Base-by-base conservation (phyloP, 2,888 invertebrate species). In the Alcis repandata region DNA sequence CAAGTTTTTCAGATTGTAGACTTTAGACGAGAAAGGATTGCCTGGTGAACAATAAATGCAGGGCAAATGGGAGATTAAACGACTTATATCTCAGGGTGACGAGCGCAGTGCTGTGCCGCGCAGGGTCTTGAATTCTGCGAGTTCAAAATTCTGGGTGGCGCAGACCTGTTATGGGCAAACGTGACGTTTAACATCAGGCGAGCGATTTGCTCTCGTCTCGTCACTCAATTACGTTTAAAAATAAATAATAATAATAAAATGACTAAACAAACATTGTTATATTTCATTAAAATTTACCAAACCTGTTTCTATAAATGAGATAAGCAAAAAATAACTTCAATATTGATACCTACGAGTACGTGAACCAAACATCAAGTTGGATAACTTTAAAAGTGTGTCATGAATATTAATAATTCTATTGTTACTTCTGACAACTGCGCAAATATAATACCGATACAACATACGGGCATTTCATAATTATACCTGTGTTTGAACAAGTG, bases 321-420 rank as follows among this genome's bases (percentile, higher is more conserved):
- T 36, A 36, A 1, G 36, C 9, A 36, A 11, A 36, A 36, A 36
- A 36, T 36, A 36, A 7, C 19, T 20, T 36, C 13, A 51, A 38
- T 38, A 38, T 20, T 36, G 19, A 36, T 43, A 49, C 19, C 27
- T 20, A 48, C 19, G n/a, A 27, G 45, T 20, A 48, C 19, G n/a
- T 36, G 45, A 52, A 41, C 40, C 17, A 20, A 58, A 63, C 59
- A 62, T 59, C 60, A 60, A 61, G 64, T 58, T 68, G 65, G 70
- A 77, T 78, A 71, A 69, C 71, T 73, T 70, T 59, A 48, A 51
- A 81, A 84, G 75, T 83, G 79, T 86, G 80, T 88, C 86, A 87
- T 77, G 79, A 79, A 79, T 88, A 88, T 85, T 84, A 83, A 86
- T 87, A 86, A 78, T 78, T 57, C 58, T 70, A 78, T 79, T 83